These are phyloP conservation scores for Ochropleura plecta DNA, from an alignment of 2,888 invertebrate genomes.

Conservation along the genomic window DNA sequence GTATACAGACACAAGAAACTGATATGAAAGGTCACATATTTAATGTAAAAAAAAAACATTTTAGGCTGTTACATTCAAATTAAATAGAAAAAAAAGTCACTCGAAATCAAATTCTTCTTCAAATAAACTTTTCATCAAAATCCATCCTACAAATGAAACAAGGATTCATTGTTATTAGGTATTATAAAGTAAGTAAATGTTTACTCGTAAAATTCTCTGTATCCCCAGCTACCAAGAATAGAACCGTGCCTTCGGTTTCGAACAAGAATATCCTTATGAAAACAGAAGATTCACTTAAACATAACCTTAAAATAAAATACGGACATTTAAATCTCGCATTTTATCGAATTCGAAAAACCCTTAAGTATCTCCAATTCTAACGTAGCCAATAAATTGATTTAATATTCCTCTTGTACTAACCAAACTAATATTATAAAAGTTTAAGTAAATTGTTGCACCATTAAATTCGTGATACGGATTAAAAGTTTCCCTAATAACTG, in stretches of 20 bases:
- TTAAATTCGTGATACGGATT: background rate
- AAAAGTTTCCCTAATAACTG: background rate
- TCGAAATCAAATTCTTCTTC: no score
- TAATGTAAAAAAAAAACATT: no score
- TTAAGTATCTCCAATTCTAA: conserved; percentile 18
- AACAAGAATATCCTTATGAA: background rate
- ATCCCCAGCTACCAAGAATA: background rate
- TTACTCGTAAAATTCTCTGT: background rate
- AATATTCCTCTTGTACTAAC: conserved; percentile 25
- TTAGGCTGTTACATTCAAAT: no score
- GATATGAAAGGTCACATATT: no score
- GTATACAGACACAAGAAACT: no score
- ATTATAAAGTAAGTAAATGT: background rate
- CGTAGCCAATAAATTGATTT: conserved; percentile 43
- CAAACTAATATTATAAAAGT: conserved; percentile 33
- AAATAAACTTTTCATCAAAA: no score
- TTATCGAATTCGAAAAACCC: conserved; percentile 16
- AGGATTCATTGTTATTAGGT: background rate
- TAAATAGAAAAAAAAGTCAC: no score
- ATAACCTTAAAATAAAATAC: conserved; percentile 1
- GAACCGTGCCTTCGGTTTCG: background rate
- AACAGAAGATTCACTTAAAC: background rate
- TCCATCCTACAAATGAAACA: no score
- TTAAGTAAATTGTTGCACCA: conserved; percentile 59
- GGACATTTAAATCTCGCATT: background rate